A percentile compares a stretch with the other conserved stretches of the same genome.
These are phyloP conservation scores for Cydia splendana DNA, from an alignment of 1,140 invertebrate genomes.

Conservation along the genomic window DNA sequence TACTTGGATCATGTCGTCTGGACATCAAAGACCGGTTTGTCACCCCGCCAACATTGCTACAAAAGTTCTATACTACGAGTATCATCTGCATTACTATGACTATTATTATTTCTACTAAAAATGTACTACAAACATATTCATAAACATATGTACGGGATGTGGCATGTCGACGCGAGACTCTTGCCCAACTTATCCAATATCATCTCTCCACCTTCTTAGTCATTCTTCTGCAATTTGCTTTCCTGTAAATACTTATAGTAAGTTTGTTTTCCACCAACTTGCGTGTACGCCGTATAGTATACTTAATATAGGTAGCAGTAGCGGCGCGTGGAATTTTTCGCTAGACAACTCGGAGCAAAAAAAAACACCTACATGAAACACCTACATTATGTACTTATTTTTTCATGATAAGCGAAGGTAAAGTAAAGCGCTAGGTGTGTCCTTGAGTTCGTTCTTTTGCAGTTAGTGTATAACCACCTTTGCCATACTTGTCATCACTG, in stretches of 20 bases:
- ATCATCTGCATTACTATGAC: background rate
- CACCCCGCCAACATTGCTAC: background rate
- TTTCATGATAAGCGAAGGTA: too few species aligned
- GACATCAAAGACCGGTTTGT: background rate
- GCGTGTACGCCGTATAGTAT: too few species aligned
- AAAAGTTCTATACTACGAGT: conserved; percentile 17
- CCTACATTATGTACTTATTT: too few species aligned
- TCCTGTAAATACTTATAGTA: background rate
- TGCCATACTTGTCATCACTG: too few species aligned
- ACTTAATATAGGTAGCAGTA: too few species aligned
- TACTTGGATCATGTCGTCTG: conserved; percentile 5
- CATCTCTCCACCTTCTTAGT: background rate
- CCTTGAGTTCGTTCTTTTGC: too few species aligned
- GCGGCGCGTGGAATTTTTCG: too few species aligned
- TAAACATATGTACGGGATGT: conserved; percentile 2
- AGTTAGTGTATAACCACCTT: too few species aligned
- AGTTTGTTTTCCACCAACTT: too few species aligned
- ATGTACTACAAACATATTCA: background rate
- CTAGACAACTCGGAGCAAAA: too few species aligned
- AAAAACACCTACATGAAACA: too few species aligned
- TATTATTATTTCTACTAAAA: background rate
- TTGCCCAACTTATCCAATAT: background rate
- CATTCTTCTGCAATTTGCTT: conserved; percentile 5
- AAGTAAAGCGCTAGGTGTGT: too few species aligned
- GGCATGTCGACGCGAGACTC: background rate